phyloP scores from a whole-genome alignment of 2,888 invertebrate species.

The Prostheceraeus crozeri region DNA sequence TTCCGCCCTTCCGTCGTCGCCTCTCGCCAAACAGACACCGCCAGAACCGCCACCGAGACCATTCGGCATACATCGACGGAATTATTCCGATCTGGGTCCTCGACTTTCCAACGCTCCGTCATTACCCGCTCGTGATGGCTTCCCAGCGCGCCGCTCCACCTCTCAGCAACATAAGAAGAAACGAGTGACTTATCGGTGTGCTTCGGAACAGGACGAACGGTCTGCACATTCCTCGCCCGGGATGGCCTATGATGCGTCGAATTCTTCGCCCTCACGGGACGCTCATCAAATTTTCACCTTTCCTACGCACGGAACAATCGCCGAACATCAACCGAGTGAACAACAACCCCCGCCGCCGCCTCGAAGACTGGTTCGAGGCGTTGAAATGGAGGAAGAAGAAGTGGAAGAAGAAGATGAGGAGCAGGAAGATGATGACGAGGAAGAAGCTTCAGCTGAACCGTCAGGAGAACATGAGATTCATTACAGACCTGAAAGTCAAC shows the following conservation, averaged over 20 bases:
- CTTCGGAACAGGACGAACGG: not conserved
- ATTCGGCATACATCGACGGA: too few relatives aligned
- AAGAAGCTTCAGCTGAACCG: not conserved
- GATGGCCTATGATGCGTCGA: too few relatives aligned
- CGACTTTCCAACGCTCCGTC: slow-evolving; percentile 76
- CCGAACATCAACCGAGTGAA: not conserved
- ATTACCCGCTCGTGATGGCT: too few relatives aligned
- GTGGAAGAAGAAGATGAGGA: not conserved
- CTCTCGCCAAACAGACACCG: too few relatives aligned
- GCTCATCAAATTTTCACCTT: too few relatives aligned
- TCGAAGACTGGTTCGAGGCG: not conserved
- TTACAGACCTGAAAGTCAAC: slow-evolving; percentile 31
- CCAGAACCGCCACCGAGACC: too few relatives aligned
- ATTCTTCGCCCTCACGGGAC: too few relatives aligned
- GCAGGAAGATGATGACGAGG: not conserved
- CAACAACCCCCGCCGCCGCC: not conserved
- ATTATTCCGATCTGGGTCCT: slow-evolving; percentile 69
- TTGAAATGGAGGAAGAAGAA: too few relatives aligned
- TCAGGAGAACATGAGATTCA: not conserved
- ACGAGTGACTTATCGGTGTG: not conserved
- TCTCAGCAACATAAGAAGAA: not conserved
- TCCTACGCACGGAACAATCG: too few relatives aligned
- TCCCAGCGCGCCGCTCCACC: too few relatives aligned
- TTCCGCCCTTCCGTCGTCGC: too few relatives aligned
- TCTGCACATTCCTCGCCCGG: not conserved